Evolutionary conservation across 2,888 invertebrate species (phyloP), one percentile per base, ranked within the genome.

Genomic region (Brenthis hecate): DNA sequence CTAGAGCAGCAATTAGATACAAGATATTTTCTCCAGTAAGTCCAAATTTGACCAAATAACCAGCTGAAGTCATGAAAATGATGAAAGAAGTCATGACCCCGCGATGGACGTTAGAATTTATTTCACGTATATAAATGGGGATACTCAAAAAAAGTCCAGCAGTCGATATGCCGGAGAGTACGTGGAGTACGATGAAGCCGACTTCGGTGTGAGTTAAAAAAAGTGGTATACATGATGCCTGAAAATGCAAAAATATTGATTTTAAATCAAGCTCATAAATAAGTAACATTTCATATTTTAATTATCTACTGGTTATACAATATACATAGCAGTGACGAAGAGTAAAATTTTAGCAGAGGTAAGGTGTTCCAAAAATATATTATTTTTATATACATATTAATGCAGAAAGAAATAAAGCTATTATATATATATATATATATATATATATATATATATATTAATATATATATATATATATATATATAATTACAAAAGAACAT

Each of bases 161-260:
- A 0, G 86, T 79, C 0, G 89, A 81, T 0, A 86, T 71, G 0
- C 91, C 91, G 8, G 87, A 82, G 2, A 90, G 64, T 1, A 81
- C 66, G 65, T 89, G 87, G 0, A 88, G 77, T 0, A 83, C 65
- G 13, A 87, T 76, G 1, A 77, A 65, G 23, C 79, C 83, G 13
- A 74, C 74, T 2, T 81, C 77, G 14, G 76, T 84, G 11, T 78
- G 73, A 47, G 77, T 72, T 6, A 88, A 66, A 11, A 89, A 83
- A 3, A 88, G 76, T 0, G 89, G 89, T 11, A 90, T 81, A 14
- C 87, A 78, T 1, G 87, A 85, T 1, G 81, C 79, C 91, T 91
- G 82, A 2, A 84, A 57, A 51, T 56, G 6, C 6, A n/a, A 19
- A 36, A 48, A 36, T 50, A 50, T 28, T 28, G 5, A 3, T 28